These are phyloP conservation scores for Helicoverpa armigera DNA, from an alignment of 1,140 invertebrate species.

Conservation along the genomic window DNA sequence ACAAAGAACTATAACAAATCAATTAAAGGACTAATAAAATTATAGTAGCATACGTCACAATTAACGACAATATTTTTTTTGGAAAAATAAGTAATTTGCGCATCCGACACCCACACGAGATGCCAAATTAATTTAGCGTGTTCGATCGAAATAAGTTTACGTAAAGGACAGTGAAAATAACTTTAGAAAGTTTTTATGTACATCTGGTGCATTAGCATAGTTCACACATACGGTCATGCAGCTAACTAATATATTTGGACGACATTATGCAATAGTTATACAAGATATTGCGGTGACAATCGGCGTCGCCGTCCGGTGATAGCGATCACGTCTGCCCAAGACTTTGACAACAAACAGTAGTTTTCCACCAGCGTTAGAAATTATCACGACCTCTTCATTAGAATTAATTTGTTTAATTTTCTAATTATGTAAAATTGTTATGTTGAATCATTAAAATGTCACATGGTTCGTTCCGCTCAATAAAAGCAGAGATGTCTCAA, in stretches of 20 bases:
- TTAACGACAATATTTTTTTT: too few species aligned
- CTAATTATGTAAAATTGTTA: too few species aligned
- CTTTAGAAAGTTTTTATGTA: constrained; percentile 66
- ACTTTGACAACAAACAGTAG: neutral
- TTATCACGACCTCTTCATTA: neutral
- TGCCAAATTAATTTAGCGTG: neutral
- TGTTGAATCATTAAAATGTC: too few species aligned
- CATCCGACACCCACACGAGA: neutral
- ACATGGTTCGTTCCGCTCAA: too few species aligned
- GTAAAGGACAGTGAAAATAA: constrained; percentile 58
- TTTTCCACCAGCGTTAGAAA: neutral
- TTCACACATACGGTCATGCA: constrained; percentile 60
- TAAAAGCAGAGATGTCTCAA: too few species aligned
- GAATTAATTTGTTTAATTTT: too few species aligned
- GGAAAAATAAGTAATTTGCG: too few species aligned
- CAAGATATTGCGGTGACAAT: constrained; percentile 39
- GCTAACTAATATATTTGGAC: constrained; percentile 63
- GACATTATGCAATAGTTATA: constrained; percentile 62
- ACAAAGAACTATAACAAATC: constrained; percentile 34
- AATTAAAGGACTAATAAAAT: neutral
- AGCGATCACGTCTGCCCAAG: neutral
- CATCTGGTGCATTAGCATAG: constrained; percentile 65
- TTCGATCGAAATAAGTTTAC: constrained; percentile 45
- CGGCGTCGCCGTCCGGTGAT: neutral
- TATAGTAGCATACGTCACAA: too few species aligned